phyloP scores from a whole-genome alignment of 2,797 vertebrate genomes.

The Ctenopoma kingsleyae region DNA sequence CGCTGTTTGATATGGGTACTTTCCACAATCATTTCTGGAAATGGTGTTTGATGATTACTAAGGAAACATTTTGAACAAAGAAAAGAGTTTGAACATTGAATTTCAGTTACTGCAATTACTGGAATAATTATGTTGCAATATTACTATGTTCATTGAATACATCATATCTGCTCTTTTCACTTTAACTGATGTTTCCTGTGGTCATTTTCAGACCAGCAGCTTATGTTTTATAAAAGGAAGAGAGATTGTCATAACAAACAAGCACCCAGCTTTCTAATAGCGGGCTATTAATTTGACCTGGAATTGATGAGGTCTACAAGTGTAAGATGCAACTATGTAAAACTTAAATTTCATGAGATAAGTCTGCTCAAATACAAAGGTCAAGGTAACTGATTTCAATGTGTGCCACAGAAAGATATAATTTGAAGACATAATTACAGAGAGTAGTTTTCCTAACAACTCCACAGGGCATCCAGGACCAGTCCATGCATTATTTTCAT shows the following conservation, averaged over 20 bases:
- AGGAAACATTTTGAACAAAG: not conserved
- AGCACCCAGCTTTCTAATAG: too few species aligned
- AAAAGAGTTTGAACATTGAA: not conserved
- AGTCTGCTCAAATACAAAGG: too few species aligned
- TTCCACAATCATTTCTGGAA: slow-evolving; percentile 6
- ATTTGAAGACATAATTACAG: slow-evolving; percentile 7
- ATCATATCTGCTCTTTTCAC: not conserved
- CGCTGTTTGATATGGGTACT: not conserved
- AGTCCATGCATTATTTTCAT: not conserved
- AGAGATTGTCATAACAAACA: not conserved
- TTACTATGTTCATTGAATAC: not conserved
- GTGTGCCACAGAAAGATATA: not conserved
- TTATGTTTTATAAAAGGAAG: not conserved
- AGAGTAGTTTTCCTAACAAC: not conserved
- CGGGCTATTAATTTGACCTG: too few species aligned
- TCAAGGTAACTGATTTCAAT: not conserved
- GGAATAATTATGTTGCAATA: too few species aligned
- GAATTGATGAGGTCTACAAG: too few species aligned
- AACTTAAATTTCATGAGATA: too few species aligned
- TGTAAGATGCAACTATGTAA: too few species aligned
- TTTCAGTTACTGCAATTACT: not conserved
- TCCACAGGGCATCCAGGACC: not conserved
- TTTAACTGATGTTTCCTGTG: slow-evolving; percentile 1
- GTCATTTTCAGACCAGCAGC: not conserved
- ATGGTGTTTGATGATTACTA: not conserved